Conservation (phyloP, 2,113 vertebrate genomes). For the Xenopus borealis region DNA sequence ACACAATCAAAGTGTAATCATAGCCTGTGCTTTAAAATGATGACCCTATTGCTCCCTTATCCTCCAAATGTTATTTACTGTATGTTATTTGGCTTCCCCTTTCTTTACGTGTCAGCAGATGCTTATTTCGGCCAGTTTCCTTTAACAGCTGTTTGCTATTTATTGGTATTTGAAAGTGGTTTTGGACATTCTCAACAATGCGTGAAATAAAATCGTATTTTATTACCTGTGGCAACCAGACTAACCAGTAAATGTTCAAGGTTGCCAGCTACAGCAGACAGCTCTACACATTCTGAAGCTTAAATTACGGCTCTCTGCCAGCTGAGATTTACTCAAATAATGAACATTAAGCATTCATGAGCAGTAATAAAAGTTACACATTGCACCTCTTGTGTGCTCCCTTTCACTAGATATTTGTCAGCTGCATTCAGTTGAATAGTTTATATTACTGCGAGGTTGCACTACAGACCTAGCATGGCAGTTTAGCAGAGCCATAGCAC, state of each 20-base stretch:
- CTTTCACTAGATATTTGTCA: background rate
- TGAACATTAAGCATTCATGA: background rate
- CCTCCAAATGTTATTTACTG: background rate
- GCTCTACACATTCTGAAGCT: conserved; percentile 4
- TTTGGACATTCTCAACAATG: conserved; percentile 8
- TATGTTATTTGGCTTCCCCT: background rate
- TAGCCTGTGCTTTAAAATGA: background rate
- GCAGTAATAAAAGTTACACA: conserved; percentile 7
- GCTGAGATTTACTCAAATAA: conserved; percentile 24
- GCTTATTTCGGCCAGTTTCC: background rate
- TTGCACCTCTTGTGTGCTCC: background rate
- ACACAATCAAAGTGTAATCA: background rate
- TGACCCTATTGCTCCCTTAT: background rate
- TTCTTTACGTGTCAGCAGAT: conserved; percentile 12
- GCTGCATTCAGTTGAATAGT: conserved; percentile 10
- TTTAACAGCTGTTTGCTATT: conserved; percentile 10
- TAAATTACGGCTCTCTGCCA: conserved; percentile 2
- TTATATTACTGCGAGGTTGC: background rate
- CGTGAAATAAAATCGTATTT: conserved; percentile 8
- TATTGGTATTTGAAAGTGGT: conserved; percentile 1
- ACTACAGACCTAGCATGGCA: background rate
- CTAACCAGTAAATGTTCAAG: background rate
- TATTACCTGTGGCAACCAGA: conserved; percentile 25
- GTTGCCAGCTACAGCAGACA: conserved; percentile 15
- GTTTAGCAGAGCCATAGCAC: background rate